Conservation (phyloP, 1,140 invertebrate species). For the Octopus bimaculoides region DNA sequence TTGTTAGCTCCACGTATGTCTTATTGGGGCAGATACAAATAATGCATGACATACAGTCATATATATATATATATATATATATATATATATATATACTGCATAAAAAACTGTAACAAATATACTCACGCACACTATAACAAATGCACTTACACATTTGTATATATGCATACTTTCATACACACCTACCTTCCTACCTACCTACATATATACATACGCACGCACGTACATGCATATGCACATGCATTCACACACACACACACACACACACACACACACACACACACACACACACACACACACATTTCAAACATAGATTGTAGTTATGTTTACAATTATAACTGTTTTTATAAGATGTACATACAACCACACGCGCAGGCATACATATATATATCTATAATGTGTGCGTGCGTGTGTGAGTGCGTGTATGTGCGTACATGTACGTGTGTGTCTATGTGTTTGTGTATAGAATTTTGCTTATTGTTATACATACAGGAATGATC, state of each 20-base stretch:
- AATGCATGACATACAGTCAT: neutral
- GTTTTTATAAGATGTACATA: neutral
- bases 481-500: no score
- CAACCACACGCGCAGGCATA: neutral
- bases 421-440: neutral
- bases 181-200: neutral
- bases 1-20: no score
- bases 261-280: neutral
- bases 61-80: neutral
- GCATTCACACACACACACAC: neutral
- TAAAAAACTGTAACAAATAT: neutral
- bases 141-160: neutral
- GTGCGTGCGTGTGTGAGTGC: no score
- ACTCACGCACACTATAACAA: neutral
- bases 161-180: no score
- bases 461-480: no score
- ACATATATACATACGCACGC: neutral
- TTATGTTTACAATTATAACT: neutral
- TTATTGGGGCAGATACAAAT: no score
- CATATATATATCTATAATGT: neutral
- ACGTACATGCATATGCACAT: neutral
- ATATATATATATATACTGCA: neutral
- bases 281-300: neutral
- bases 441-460: neutral
- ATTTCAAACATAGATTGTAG: neutral